Conservation (phyloP, 2,113 vertebrate genomes). For the Galeopterus variegatus region DNA sequence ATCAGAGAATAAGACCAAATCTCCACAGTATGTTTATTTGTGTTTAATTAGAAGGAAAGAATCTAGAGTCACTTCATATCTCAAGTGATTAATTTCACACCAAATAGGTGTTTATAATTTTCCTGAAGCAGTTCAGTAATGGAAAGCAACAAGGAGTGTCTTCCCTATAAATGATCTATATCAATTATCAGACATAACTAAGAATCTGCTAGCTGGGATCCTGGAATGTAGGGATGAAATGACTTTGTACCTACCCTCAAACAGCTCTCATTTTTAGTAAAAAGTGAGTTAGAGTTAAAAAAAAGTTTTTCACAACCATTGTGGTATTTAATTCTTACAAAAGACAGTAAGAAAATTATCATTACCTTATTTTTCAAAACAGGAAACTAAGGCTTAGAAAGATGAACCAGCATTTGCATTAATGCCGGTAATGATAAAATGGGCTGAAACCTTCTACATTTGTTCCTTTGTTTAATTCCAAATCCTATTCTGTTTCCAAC, state of each 20-base stretch:
- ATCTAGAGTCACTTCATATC: not conserved
- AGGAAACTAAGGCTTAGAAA: not conserved
- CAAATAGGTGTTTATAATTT: not conserved
- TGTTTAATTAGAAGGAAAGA: slow-evolving; percentile 35
- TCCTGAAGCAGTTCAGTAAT: not conserved
- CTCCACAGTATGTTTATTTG: not conserved
- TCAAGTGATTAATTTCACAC: slow-evolving; percentile 14
- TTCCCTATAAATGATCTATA: not conserved
- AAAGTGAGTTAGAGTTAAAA: not conserved
- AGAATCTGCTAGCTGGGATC: not conserved
- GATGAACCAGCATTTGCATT: not conserved
- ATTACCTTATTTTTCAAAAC: not conserved
- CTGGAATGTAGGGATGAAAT: not conserved
- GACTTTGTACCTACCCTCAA: not conserved
- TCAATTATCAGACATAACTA: not conserved
- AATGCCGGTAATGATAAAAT: not conserved
- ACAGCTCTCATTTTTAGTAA: not conserved
- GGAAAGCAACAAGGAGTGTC: not conserved
- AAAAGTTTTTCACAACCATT: not conserved
- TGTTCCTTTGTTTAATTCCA: not conserved
- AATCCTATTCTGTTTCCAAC: not conserved
- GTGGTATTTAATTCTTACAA: not conserved
- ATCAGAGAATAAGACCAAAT: slow-evolving; percentile 38
- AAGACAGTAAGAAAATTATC: not conserved
- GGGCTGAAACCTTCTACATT: not conserved